Base-by-base conservation (phyloP, 1,140 invertebrate species). In the Neodiprion virginianus region DNA sequence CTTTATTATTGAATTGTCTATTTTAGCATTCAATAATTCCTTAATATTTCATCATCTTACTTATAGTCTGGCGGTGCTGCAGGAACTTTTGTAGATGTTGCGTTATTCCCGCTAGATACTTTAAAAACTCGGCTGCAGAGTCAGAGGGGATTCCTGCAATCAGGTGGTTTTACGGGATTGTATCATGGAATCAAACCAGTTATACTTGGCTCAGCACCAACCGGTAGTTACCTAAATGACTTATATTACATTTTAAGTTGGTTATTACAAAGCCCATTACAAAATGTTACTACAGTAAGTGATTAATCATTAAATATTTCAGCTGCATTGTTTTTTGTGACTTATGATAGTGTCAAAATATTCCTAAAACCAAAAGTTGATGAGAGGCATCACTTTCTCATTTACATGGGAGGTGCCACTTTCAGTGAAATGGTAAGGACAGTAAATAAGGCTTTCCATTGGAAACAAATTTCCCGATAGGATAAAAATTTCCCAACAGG, bases 71-170 rank as follows among this genome's bases (percentile, higher is more conserved):
- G 93, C 28, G 93, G 92, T 50, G 81, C 90, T 28, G 93, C 94
- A 40, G 94, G 94, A 10, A 85, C 93, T 48, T 89, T 92, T 12
- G 93, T 95, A 47, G 96, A 97, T 88, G 85, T 96, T 14, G 87
- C 91, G 4, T 86, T 98, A 23, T 98, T 95, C 87, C 97, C 97
- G 5, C 86, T 99, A 72, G 97, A 99, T 87, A 98, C 97, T 0
- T 87, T 98, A 8, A 98, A 98, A 88, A 98, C 97, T 11, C 88
- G 97, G 48, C 85, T 98, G 8, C 97, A 99, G 85, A 95, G 95
- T 81, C 89, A 92, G 75, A 87, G 92, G 77, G 97, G 97, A 40
- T 98, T 98, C 86, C 89, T 90, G 81, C 93, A 93, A 76, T 90
- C 96, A 72, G 97, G 97, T 17, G 97, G 96, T 7, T 97, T 98